phyloP scores from a whole-genome alignment of 2,797 vertebrate genomes.

The Alca torda region DNA sequence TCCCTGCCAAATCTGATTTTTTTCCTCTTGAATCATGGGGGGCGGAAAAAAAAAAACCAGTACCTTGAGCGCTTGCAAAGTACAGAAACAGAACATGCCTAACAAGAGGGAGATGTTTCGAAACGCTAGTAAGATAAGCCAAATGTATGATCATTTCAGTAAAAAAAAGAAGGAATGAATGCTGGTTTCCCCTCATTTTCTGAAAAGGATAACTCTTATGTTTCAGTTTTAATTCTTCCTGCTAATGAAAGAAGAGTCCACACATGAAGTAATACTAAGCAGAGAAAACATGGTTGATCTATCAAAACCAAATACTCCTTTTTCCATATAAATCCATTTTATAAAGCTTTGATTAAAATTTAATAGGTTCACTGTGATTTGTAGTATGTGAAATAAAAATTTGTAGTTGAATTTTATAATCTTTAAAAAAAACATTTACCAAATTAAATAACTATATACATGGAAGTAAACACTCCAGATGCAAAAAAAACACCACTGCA shows the following conservation, averaged over 20 bases:
- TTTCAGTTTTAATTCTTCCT: background rate
- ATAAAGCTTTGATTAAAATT: background rate
- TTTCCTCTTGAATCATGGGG: background rate
- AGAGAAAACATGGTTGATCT: background rate
- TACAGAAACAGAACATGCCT: background rate
- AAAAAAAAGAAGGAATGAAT: background rate
- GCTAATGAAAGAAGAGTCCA: background rate
- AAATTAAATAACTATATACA: background rate
- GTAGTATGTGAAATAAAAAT: background rate
- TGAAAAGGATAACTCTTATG: background rate
- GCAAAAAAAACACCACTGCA: background rate
- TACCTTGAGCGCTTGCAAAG: background rate
- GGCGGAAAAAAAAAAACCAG: background rate
- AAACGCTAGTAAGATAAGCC: background rate
- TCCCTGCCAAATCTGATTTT: background rate
- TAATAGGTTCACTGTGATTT: background rate
- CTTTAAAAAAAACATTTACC: background rate
- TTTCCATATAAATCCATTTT: background rate
- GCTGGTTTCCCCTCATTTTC: background rate
- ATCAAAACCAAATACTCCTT: background rate
- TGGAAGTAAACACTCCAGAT: background rate
- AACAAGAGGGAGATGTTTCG: background rate
- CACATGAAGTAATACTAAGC: background rate
- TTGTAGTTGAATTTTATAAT: background rate
- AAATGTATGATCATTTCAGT: background rate